Evolutionary conservation across 2,888 invertebrate genomes (phyloP), one percentile per base, ranked within the genome.

Genomic region (Drosophila hamatofila): DNA sequence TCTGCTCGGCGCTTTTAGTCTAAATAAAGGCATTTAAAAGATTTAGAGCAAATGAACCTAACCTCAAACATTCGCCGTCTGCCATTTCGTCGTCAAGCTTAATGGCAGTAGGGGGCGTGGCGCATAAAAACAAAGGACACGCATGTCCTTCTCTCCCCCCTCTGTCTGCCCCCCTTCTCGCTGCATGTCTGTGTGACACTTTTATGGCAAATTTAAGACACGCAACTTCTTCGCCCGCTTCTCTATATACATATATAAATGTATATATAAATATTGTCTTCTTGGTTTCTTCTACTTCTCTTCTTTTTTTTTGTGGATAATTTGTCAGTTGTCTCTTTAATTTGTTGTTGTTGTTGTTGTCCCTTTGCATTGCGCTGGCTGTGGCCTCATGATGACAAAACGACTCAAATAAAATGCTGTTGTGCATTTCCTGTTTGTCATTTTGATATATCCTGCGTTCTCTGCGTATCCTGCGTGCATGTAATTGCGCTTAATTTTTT

Each of bases 1-100:
- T 84, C 84, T 84, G 84, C 83, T 88, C 77, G 75, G 71, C 84
- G 84, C 90, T 84, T 90, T 84, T 84, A 84, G 84, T 86, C 90
- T 83, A 85, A 90, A 90, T 86, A 89, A 86, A 86, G 86, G 90
- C 89, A 89, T 86, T 86, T 90, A 86, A 90, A 88, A 90, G 90
- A 87, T 89, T 90, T 90, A 90, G 90, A 89, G 75, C 80, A 89
- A 87, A 87, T 89, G 88, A 88, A 87, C 88, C 88, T 88, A 89
- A 89, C 88, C 86, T 84, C 89, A 81, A 89, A 70, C 90, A 84
- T 83, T 78, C 78, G 62, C 75, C 52, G 83, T 79, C 72, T 73
- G 80, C 79, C 82, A 82, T 82, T 72, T 37, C 70, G 39, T 78
- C 77, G 82, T 79, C 78, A 74, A 74, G 79, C 78, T 78, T 84